Conservation (phyloP, 2,888 invertebrate genomes). For the Drosophila prostipennis region DNA sequence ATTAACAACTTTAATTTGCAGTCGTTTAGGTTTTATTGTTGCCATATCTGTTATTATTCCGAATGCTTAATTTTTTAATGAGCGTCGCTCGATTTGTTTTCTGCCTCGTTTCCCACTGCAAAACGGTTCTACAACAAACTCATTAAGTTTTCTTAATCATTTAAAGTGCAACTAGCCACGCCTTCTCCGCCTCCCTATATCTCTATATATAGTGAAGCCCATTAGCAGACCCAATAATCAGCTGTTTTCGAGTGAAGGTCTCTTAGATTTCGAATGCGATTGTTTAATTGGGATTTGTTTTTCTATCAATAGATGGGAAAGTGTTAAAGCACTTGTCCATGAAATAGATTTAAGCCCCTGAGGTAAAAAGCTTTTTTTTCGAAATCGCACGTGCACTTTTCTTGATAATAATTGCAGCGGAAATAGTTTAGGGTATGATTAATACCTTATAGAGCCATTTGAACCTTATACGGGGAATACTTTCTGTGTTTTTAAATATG, state of each 20-base stretch:
- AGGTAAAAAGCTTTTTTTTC: neutral
- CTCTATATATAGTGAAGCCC: slow-evolving; percentile 23
- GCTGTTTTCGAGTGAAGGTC: slow-evolving; percentile 61
- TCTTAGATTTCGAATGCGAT: slow-evolving; percentile 32
- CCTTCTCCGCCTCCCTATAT: slow-evolving; percentile 13
- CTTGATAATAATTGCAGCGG: slow-evolving; percentile 40
- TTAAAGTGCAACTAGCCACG: slow-evolving; percentile 56
- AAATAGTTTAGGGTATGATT: slow-evolving; percentile 46
- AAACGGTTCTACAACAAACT: slow-evolving; percentile 73
- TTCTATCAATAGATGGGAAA: slow-evolving; percentile 47
- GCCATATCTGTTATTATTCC: slow-evolving; percentile 51
- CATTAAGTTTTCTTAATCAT: slow-evolving; percentile 76
- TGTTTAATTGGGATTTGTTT: slow-evolving; percentile 48
- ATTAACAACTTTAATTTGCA: slow-evolving; percentile 77
- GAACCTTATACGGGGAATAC: slow-evolving; percentile 1
- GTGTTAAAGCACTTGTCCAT: slow-evolving; percentile 56
- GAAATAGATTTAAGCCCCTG: slow-evolving; percentile 50
- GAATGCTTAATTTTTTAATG: slow-evolving; percentile 76
- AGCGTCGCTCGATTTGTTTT: slow-evolving; percentile 59
- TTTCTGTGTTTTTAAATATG: neutral
- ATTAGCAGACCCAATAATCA: slow-evolving; percentile 58
- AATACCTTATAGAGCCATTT: slow-evolving; percentile 27
- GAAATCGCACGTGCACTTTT: slow-evolving; percentile 4
- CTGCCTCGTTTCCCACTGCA: slow-evolving; percentile 52
- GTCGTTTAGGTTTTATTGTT: slow-evolving; percentile 63